Base-by-base conservation (phyloP, 2,113 vertebrate species). In the Triplophysa dalaica region DNA sequence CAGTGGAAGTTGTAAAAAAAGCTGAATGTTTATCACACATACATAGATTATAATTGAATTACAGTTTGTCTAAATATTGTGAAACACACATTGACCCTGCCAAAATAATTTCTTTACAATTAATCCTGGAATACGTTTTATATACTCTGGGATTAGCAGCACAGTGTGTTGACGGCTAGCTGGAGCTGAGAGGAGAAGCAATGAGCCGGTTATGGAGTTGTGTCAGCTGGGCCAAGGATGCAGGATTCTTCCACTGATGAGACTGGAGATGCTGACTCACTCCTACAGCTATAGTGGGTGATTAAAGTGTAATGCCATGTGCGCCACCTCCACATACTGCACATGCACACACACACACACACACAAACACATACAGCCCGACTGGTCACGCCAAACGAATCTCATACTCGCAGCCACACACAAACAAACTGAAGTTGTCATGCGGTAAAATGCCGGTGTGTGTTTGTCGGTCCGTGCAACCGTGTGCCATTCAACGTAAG, bases 231-330 rank as follows among this genome's bases (percentile, higher is more conserved):
- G 38, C 75, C 75, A 63, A 54, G 75, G 75, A 76, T 81, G 74
- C 81, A 52, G 54, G 19, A 79, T 79, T 60, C 74, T 83, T 83
- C 52, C 75, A 81, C 81, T 66, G 81, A 85, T 81, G 78, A 68
- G 82, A 82, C 75, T 84, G 76, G 79, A 81, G 79, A 75, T 83
- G 79, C 82, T 85, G 84, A 85, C 84, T 85, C 84, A 85, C 82
- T 81, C 79, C 75, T 82, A 83, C 84, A 81, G 82, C 70, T 83
- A 85, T 81, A 83, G 84, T 83, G 84, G 84, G 84, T 85, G 84
- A 85, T 81, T 85, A 81, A 81, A 83, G 79, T 85, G 75, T 81
- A 85, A 85, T 83, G 84, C 84, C 84, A 85, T 85, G 84, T 85
- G 84, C 81, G 79, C 84, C 84, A 85, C 84, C 84, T 85, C 84